Evolutionary conservation across 1,140 invertebrate species (phyloP).

Genomic region (Drosophila aff.): DNA sequence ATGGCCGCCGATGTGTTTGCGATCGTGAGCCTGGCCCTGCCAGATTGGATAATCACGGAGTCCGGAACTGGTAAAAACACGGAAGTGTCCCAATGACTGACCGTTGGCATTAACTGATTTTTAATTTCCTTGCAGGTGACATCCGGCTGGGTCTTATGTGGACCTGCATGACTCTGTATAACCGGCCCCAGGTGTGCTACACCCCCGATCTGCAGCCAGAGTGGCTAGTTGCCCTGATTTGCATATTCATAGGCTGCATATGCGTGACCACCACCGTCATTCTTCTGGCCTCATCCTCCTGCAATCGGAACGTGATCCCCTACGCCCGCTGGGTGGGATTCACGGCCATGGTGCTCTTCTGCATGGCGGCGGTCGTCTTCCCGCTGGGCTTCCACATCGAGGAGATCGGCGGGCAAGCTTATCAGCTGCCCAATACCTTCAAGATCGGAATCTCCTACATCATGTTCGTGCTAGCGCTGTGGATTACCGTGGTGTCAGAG

Average conservation of each 20-base stretch:
- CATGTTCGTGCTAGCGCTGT: constrained; percentile 96
- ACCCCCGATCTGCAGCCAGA: constrained; percentile 94
- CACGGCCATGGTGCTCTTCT: constrained; percentile 98
- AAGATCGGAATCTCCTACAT: constrained; percentile 98
- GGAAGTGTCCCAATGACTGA: neutral
- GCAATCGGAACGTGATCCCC: constrained; percentile 95
- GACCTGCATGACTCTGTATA: constrained; percentile 96
- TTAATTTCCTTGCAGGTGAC: constrained; percentile 87
- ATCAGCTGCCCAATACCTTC: constrained; percentile 97
- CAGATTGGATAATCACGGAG: constrained; percentile 98
- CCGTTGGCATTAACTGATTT: neutral
- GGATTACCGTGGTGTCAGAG: constrained; percentile 98
- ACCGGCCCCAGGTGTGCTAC: constrained; percentile 94
- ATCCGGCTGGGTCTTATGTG: constrained; percentile 93
- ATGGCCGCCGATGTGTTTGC: constrained; percentile 97
- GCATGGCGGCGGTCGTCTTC: constrained; percentile 97
- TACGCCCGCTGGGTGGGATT: constrained; percentile 98
- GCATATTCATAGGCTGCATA: constrained; percentile 96
- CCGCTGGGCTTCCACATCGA: constrained; percentile 98
- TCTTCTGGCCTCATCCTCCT: constrained; percentile 93
- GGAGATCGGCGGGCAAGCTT: constrained; percentile 97
- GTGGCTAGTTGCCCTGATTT: constrained; percentile 95
- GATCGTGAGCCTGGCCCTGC: constrained; percentile 96
- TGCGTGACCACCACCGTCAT: constrained; percentile 97
- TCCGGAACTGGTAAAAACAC: constrained; percentile 88